Evolutionary conservation across 2,888 invertebrate species (phyloP).

Genomic region (Ennomos quercinarius): DNA sequence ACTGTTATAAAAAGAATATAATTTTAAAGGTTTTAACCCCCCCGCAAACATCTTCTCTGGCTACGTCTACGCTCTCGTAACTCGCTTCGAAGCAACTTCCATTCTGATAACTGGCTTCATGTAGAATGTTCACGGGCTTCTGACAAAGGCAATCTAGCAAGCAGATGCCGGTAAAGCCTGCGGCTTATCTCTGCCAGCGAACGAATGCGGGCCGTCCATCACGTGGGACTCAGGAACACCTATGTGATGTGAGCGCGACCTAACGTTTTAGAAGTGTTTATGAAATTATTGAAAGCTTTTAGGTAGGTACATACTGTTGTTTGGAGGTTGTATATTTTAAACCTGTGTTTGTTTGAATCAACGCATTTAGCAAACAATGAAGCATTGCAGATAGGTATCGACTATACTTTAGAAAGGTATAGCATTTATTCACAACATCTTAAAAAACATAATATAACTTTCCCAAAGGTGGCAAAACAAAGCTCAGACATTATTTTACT

Average conservation of each 20-base stretch:
- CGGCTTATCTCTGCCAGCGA: constrained; percentile 53
- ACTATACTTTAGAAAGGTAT: too few species aligned
- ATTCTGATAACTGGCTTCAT: constrained; percentile 52
- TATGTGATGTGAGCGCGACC: constrained; percentile 32
- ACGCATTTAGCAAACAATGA: background rate
- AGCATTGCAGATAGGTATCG: too few species aligned
- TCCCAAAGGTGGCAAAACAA: constrained; percentile 10
- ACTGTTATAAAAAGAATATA: background rate
- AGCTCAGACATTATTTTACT: constrained; percentile 13
- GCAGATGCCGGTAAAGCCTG: constrained; percentile 48
- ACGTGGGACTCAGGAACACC: constrained; percentile 33
- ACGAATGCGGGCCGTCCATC: constrained; percentile 53
- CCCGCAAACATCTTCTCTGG: background rate
- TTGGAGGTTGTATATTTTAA: too few species aligned
- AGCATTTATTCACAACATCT: too few species aligned
- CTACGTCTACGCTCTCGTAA: constrained; percentile 2
- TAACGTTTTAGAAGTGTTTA: constrained; percentile 30
- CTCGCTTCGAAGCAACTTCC: constrained; percentile 52
- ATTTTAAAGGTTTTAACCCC: too few species aligned
- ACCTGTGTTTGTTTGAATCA: too few species aligned
- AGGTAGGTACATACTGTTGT: too few species aligned
- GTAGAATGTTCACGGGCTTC: constrained; percentile 46
- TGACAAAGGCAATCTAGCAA: constrained; percentile 55
- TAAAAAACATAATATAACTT: too few species aligned
- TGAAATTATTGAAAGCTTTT: constrained; percentile 2